Base-by-base conservation (phyloP, 2,888 invertebrate species). In the Macroteleia sp. region DNA sequence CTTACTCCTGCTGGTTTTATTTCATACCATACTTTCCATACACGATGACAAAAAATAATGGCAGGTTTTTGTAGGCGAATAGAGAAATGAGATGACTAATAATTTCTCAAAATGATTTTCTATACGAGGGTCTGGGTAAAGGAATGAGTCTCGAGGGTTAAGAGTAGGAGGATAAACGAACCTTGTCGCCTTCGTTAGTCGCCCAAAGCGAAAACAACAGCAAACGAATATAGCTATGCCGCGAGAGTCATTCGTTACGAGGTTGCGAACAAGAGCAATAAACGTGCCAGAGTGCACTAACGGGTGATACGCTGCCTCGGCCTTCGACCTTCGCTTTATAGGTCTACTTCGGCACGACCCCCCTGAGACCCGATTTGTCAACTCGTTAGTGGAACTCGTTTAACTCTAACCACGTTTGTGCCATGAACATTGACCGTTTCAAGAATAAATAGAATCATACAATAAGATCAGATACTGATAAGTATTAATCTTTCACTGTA, bases 381-480 rank as follows among this genome's bases (percentile, higher is more conserved):
- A 91, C 91, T 90, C 90, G 91, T 90, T 91, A 91, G 90, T 88
- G 87, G 83, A 90, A 90, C 88, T 90, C 89, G 87, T 90, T 91
- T 90, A 86, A 88, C 87, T 85, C 82, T 77, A 78, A 82, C 85
- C 82, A 82, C 81, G 82, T 85, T 83, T 80, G 67, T 69, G 73
- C 78, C 67, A 81, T 25, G 67, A 59, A 17, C n/a, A n/a, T 30
- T 64, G 56, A 67, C 61, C 57, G 44, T 74, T 41, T 17, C 19
- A 44, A 41, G 32, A 42, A 44, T 48, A 48, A 39, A 62, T 48
- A 48, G 46, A 62, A 46, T 62, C 14, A 14, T 25, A 14, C 10
- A 22, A n/a, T 4, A 12, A 20, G 30, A 16, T 57, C 30, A 6
- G 22, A 16, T 57, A 34, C 8, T 9, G 17, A 39, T 39, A 44